A percentile compares a stretch with the other conserved stretches of the same genome.
These are phyloP conservation scores for Zosterops borbonicus DNA, from an alignment of 2,113 vertebrate genomes.

Conservation along the genomic window DNA sequence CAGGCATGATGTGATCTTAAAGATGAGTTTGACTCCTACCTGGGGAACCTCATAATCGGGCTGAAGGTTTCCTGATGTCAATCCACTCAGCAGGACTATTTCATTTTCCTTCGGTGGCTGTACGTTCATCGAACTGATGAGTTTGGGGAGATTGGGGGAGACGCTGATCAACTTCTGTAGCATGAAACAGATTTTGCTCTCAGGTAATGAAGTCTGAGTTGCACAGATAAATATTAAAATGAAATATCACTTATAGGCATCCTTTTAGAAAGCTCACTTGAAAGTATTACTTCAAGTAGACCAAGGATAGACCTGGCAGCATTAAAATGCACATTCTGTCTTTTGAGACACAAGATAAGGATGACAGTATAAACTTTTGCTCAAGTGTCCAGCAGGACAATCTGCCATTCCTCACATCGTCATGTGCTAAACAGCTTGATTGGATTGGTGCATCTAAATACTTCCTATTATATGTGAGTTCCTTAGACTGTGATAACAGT, in stretches of 20 bases:
- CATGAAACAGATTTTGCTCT: slow-evolving; percentile 8
- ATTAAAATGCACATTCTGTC: neutral
- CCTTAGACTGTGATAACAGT: neutral
- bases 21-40: slow-evolving; percentile 71
- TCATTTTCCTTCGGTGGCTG: slow-evolving; percentile 94
- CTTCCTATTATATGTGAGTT: neutral
- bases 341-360: neutral
- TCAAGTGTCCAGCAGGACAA: neutral
- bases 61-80: slow-evolving; percentile 80
- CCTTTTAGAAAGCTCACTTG: neutral
- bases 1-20: neutral
- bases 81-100: slow-evolving; percentile 88
- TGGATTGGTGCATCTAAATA: neutral
- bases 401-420: neutral
- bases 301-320: neutral
- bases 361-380: neutral
- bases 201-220: neutral
- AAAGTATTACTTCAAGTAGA: neutral
- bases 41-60: slow-evolving; percentile 77
- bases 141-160: slow-evolving; percentile 89
- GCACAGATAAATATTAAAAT: neutral
- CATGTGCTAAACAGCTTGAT: neutral
- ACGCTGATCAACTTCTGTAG: slow-evolving; percentile 86
- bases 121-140: slow-evolving; percentile 86
- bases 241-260: neutral